phyloP scores from a whole-genome alignment of 2,797 vertebrate genomes.

The Gymnocypris eckloni region DNA sequence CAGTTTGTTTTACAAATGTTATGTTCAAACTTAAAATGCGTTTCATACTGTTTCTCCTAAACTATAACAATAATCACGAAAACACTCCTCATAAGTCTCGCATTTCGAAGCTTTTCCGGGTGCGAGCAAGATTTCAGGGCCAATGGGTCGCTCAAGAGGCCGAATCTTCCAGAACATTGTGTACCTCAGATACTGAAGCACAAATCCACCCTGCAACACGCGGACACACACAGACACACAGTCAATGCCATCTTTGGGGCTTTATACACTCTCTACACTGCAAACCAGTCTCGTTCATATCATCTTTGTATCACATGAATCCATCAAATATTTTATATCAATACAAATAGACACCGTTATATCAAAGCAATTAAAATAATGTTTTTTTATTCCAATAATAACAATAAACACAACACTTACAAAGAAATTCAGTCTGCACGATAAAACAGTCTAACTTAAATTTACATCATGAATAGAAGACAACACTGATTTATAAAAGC shows the following conservation, averaged over 20 bases:
- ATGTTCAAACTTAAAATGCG: background rate
- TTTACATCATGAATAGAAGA: background rate
- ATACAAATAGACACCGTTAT: background rate
- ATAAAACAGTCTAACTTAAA: background rate
- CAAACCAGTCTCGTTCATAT: background rate
- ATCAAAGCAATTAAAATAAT: background rate
- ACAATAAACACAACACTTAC: background rate
- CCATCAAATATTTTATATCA: background rate
- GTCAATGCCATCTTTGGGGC: conserved; percentile 13
- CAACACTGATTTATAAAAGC: background rate
- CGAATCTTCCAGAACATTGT: conserved; percentile 55
- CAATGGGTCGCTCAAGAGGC: conserved; percentile 44
- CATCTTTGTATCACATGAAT: background rate
- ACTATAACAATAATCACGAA: background rate
- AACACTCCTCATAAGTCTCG: conserved; percentile 2
- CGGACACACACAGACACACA: conserved; percentile 38
- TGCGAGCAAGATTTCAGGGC: conserved; percentile 44
- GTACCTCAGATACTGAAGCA: conserved; percentile 51
- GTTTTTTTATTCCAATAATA: conserved; percentile 13
- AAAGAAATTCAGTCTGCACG: background rate
- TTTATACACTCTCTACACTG: conserved; percentile 21
- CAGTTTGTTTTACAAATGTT: background rate
- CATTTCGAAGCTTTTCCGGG: background rate
- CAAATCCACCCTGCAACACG: conserved; percentile 46
- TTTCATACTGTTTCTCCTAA: background rate